phyloP scores from a whole-genome alignment of 2,113 vertebrate species.

The Seriola quinqueradiata region DNA sequence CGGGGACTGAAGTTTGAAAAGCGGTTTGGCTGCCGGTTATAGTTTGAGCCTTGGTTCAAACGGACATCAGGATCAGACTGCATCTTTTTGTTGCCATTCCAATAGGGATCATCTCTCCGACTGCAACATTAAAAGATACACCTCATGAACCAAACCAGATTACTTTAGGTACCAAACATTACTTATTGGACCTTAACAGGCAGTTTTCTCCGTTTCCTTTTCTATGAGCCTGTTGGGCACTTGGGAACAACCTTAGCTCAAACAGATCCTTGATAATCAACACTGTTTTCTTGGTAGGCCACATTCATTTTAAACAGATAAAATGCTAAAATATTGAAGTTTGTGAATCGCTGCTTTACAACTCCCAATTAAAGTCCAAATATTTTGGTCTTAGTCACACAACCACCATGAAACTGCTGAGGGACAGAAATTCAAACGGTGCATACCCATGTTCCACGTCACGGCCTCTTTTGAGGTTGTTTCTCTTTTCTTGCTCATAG shows the following conservation, averaged over 20 bases:
- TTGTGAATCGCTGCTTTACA: neutral
- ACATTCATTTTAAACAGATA: neutral
- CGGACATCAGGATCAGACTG: constrained; percentile 90
- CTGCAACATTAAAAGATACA: constrained; percentile 46
- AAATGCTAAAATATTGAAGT: neutral
- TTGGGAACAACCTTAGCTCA: too few species aligned
- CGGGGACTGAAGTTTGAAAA: constrained; percentile 93
- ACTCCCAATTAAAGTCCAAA: neutral
- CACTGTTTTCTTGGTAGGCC: too few species aligned
- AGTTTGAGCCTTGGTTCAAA: constrained; percentile 91
- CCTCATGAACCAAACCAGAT: neutral
- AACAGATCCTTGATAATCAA: too few species aligned
- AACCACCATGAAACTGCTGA: neutral
- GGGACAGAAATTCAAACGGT: neutral
- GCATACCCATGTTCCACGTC: constrained; percentile 94
- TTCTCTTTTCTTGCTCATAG: constrained; percentile 97
- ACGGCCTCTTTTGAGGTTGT: constrained; percentile 93
- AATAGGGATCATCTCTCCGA: constrained; percentile 94
- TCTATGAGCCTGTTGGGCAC: too few species aligned
- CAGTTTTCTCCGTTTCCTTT: too few species aligned
- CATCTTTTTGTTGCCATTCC: constrained; percentile 95
- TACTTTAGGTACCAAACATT: too few species aligned
- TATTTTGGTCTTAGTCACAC: neutral
- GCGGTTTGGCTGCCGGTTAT: constrained; percentile 92
- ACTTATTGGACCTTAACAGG: too few species aligned